Evolutionary conservation across 2,797 vertebrate species (phyloP), one percentile per base, ranked within the genome.

Genomic region (Hemibagrus guttatus): DNA sequence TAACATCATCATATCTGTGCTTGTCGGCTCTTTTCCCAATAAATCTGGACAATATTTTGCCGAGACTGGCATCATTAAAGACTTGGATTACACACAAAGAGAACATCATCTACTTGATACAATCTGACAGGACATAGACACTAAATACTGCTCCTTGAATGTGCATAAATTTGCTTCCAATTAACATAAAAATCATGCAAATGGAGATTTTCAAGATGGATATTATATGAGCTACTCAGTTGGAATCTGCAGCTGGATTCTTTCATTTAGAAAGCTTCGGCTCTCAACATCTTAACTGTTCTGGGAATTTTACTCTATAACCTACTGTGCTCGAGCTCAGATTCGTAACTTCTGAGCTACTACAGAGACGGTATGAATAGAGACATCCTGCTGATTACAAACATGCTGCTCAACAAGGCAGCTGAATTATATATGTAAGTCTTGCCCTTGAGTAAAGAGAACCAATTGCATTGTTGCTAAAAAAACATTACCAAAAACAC

Each of bases 141-240:
- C 28, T 59, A 59, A 79, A 59, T 59, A 56, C 52, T 35, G 54
- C 52, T 78, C 9, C 8, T 56, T 78, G 74, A 56, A 79, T 58
- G 76, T 9, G 21, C 76, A 79, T 79, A 59, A 39, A 79, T 79
- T 59, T 59, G 56, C 11, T 59, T 39, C 56, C 12, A 39, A 59
- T 79, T 39, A 79, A 56, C 52, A 31, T 35, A 58, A n/a, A 56
- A 76, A 56, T 76, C n/a, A 54, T 76, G 49, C 49, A 31, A 76
- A 78, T 58, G 4, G 4, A 58, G n/a, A 56, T 58, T 21, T 78
- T 76, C n/a, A 54, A 31, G 46, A 31, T 75, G 72, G 46, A 28
- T 17, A 52, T 26, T 31, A 23, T 46, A 78, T 31, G n/a, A 56
- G 75, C 52, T 31, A 7, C 52, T 56, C 75, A 56, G n/a, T 9